A percentile compares a stretch with the other conserved stretches of the same genome.
Conservation (phyloP, 2,888 invertebrate genomes). For the Eudemis profundana region DNA sequence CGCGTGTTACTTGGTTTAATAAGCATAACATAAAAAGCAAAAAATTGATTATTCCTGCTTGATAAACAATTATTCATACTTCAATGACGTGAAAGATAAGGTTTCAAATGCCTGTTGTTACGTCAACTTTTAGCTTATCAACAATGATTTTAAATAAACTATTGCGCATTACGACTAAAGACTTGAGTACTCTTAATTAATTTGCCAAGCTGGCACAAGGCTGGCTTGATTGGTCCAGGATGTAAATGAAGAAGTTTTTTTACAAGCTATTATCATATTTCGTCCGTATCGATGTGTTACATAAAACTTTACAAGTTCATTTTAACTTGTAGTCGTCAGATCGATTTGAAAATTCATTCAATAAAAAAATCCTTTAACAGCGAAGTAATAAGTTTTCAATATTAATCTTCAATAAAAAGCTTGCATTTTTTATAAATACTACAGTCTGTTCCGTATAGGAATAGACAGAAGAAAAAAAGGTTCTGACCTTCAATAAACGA, state of each 20-base stretch:
- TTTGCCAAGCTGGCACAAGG: neutral
- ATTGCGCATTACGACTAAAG: neutral
- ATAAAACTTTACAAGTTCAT: neutral
- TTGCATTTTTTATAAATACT: too few relatives aligned
- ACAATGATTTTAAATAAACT: constrained; percentile 4
- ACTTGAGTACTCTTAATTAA: constrained; percentile 1
- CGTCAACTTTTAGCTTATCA: constrained; percentile 22
- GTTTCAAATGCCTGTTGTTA: constrained; percentile 10
- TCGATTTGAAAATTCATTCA: too few relatives aligned
- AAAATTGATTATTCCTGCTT: constrained; percentile 26
- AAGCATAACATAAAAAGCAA: constrained; percentile 6
- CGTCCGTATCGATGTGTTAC: too few relatives aligned
- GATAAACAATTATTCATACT: constrained; percentile 35
- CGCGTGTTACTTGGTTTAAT: constrained; percentile 26
- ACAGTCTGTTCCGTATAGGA: too few relatives aligned
- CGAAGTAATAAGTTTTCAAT: too few relatives aligned
- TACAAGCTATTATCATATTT: too few relatives aligned
- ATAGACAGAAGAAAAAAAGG: too few relatives aligned
- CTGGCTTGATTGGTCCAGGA: neutral
- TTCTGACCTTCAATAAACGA: too few relatives aligned
- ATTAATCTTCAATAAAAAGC: too few relatives aligned
- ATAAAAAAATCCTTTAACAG: too few relatives aligned
- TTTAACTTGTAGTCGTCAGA: too few relatives aligned
- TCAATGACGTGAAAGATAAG: constrained; percentile 30
- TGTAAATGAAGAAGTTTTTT: too few relatives aligned